Evolutionary conservation across 37 sponge, comb jelly and placozoan genomes (phyloP).

Genomic region (Geodia barretti): DNA sequence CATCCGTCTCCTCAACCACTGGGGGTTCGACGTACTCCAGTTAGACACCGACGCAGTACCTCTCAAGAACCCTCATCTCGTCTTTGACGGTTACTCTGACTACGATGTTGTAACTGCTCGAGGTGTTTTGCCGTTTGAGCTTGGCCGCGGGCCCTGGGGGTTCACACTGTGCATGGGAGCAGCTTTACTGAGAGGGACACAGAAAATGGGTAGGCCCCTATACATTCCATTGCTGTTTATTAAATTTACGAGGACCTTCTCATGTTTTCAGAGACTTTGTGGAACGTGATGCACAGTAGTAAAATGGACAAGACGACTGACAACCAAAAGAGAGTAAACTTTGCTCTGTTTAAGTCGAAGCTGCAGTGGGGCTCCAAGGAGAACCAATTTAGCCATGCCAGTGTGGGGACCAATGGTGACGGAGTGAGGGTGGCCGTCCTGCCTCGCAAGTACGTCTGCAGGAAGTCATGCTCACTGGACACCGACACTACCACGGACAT

Average conservation of each 20-base stretch:
- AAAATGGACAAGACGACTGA: not conserved
- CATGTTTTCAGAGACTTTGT: constrained; percentile 1
- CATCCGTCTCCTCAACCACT: constrained; percentile 33
- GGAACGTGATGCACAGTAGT: not conserved
- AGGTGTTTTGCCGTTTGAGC: constrained; percentile 42
- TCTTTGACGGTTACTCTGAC: constrained; percentile 13
- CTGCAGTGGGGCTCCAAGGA: constrained; percentile 6
- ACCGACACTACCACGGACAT: not conserved
- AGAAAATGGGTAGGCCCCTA: constrained; percentile 15
- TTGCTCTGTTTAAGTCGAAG: not conserved
- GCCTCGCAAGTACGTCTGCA: constrained; percentile 6
- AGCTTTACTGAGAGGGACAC: constrained; percentile 15
- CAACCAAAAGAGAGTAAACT: constrained; percentile 22
- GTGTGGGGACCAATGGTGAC: not conserved
- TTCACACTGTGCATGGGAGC: constrained; percentile 54
- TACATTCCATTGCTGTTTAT: not conserved
- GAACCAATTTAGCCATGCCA: not conserved
- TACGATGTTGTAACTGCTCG: constrained; percentile 13
- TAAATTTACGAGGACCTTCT: not conserved
- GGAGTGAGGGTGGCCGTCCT: constrained; percentile 11
- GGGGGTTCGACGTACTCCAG: constrained; percentile 28
- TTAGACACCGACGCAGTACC: constrained; percentile 49
- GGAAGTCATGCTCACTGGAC: not conserved
- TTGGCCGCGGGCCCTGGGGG: constrained; percentile 31
- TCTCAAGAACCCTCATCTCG: constrained; percentile 29